Conservation (phyloP, 1,140 invertebrate species). For the Cardiocondyla obscurior region DNA sequence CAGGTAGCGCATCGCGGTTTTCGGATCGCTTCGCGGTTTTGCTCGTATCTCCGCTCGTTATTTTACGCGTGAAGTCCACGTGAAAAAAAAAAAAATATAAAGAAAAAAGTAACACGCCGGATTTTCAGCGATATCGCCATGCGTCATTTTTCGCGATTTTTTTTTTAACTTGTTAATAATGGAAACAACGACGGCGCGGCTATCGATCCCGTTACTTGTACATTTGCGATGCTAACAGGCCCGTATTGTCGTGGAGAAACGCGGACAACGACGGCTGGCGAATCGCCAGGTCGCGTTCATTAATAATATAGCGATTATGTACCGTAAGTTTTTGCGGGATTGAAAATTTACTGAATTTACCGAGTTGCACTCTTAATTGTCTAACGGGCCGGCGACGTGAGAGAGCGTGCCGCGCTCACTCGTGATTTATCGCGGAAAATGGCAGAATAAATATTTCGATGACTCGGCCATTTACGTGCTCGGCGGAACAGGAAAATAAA, state of each 20-base stretch:
- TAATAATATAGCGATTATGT: slow-evolving; percentile 52
- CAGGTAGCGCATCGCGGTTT: neutral
- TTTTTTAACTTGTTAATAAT: slow-evolving; percentile 6
- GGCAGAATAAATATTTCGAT: neutral
- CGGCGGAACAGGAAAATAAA: neutral
- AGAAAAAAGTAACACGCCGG: slow-evolving; percentile 14
- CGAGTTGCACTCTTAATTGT: slow-evolving; percentile 12
- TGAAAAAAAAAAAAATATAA: too few relatives aligned
- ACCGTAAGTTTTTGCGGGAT: slow-evolving; percentile 29
- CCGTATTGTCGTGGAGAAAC: slow-evolving; percentile 13
- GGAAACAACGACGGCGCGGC: neutral
- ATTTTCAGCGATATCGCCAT: slow-evolving; percentile 7
- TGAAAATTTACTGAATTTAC: slow-evolving; percentile 38
- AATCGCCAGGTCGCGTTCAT: slow-evolving; percentile 33
- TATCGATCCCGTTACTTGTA: slow-evolving; percentile 36
- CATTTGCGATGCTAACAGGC: slow-evolving; percentile 52
- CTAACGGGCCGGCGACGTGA: neutral
- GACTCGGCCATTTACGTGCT: neutral
- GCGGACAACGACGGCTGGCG: slow-evolving; percentile 31
- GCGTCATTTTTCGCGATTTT: slow-evolving; percentile 9
- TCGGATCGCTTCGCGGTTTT: neutral
- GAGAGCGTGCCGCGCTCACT: neutral
- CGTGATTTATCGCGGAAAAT: neutral
- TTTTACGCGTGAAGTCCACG: neutral
- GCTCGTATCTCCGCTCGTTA: slow-evolving; percentile 15